phyloP scores from a whole-genome alignment of 2,797 vertebrate species.

The Erpetoichthys calabaricus region DNA sequence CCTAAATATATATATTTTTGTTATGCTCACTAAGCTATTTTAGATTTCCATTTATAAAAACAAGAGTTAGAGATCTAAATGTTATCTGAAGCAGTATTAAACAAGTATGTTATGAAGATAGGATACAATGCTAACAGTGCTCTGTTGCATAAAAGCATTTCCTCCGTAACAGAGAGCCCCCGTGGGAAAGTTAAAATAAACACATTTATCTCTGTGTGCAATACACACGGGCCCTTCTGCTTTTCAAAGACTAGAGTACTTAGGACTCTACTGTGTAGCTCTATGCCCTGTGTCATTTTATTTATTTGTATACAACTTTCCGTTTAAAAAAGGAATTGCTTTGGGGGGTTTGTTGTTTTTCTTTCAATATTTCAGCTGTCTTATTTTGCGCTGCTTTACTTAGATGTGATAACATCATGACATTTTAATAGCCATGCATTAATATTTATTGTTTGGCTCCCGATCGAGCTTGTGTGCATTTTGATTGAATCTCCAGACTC shows the following conservation, averaged over 20 bases:
- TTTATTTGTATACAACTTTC: neutral
- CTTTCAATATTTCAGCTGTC: neutral
- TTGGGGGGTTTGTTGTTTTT: neutral
- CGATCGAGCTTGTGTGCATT: slow-evolving; percentile 3
- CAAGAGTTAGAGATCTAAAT: no score
- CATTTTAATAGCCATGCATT: slow-evolving; percentile 2
- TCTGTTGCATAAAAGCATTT: slow-evolving; percentile 2
- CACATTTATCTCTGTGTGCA: slow-evolving; percentile 13
- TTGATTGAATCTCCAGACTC: slow-evolving; percentile 6
- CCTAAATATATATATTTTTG: no score
- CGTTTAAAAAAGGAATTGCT: neutral
- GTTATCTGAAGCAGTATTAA: neutral
- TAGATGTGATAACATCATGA: neutral
- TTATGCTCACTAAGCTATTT: no score
- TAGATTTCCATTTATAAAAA: no score
- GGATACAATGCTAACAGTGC: slow-evolving; percentile 1
- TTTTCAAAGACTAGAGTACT: slow-evolving; percentile 8
- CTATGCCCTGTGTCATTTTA: neutral
- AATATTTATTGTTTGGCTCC: slow-evolving; percentile 1
- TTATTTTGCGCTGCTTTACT: neutral
- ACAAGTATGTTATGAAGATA: neutral
- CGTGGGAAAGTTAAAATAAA: slow-evolving; percentile 16
- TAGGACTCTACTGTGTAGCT: neutral
- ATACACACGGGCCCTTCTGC: slow-evolving; percentile 3
- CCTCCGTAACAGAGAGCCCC: neutral